Evolutionary conservation across 2,113 vertebrate species (phyloP).

Genomic region (Ammodytes dubius): DNA sequence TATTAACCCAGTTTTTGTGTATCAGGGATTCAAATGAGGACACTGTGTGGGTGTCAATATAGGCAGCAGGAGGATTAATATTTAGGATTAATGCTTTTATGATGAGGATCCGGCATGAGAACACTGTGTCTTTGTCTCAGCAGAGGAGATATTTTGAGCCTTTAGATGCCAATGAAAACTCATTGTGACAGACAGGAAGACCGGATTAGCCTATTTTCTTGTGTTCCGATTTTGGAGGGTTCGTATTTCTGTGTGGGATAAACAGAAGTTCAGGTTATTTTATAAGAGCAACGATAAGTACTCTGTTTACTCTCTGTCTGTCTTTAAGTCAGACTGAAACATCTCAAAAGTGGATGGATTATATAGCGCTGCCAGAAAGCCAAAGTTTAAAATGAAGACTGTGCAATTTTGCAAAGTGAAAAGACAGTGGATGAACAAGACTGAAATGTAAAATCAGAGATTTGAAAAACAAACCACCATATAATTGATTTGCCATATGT

Average conservation of each 20-base stretch:
- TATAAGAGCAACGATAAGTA: neutral
- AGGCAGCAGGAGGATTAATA: constrained; percentile 64
- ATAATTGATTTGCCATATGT: no score
- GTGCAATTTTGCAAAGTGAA: no score
- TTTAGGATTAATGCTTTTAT: constrained; percentile 63
- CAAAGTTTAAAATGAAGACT: no score
- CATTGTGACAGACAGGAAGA: constrained; percentile 64
- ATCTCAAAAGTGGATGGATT: neutral
- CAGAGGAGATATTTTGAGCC: constrained; percentile 18
- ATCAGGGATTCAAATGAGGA: constrained; percentile 53
- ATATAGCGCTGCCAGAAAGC: no score
- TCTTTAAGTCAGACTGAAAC: neutral
- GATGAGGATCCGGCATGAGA: constrained; percentile 38
- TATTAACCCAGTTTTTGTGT: constrained; percentile 62
- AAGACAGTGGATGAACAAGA: no score
- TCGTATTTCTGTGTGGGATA: constrained; percentile 8
- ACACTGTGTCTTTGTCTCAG: constrained; percentile 57
- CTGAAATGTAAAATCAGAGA: no score
- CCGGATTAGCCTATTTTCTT: constrained; percentile 76
- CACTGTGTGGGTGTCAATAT: constrained; percentile 28
- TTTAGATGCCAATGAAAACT: constrained; percentile 56
- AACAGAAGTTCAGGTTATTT: neutral
- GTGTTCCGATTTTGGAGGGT: constrained; percentile 33
- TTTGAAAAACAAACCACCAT: no score
- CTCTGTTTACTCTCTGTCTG: neutral